phyloP scores from a whole-genome alignment of 2,113 vertebrate species.

The Rynchops niger region DNA sequence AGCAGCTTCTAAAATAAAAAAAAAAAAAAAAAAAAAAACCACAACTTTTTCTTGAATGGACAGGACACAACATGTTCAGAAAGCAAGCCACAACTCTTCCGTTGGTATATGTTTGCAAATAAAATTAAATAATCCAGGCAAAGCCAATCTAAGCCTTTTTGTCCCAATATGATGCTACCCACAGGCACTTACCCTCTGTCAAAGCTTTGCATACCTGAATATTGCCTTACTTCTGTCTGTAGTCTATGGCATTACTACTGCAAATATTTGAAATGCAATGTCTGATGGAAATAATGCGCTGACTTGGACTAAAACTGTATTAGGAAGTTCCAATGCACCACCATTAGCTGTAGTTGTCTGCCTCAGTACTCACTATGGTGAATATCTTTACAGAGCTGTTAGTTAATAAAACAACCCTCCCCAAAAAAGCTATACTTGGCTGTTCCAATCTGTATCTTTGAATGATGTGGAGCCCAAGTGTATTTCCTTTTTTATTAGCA shows the following conservation, averaged over 20 bases:
- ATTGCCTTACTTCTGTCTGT: not conserved
- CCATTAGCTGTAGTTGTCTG: not conserved
- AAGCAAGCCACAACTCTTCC: not conserved
- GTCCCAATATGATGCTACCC: not conserved
- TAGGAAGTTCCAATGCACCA: not conserved
- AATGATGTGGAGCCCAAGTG: not conserved
- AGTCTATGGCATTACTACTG: not conserved
- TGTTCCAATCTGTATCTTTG: not conserved
- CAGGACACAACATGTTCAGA: not conserved
- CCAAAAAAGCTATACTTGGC: not conserved
- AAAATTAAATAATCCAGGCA: not conserved
- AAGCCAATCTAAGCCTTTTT: not conserved
- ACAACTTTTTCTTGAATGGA: not conserved
- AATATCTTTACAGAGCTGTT: not conserved
- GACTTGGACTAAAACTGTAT: not conserved
- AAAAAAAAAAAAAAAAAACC: too few relatives aligned
- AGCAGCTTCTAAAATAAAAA: not conserved
- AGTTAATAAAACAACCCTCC: not conserved
- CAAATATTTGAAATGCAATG: not conserved
- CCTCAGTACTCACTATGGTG: not conserved
- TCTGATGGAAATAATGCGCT: not conserved
- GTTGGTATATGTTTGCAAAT: not conserved
- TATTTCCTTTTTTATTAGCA: not conserved
- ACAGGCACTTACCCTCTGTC: not conserved
- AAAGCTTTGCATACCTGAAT: not conserved